phyloP scores from a whole-genome alignment of 2,113 vertebrate species.

The Entomyzon cyanotis region DNA sequence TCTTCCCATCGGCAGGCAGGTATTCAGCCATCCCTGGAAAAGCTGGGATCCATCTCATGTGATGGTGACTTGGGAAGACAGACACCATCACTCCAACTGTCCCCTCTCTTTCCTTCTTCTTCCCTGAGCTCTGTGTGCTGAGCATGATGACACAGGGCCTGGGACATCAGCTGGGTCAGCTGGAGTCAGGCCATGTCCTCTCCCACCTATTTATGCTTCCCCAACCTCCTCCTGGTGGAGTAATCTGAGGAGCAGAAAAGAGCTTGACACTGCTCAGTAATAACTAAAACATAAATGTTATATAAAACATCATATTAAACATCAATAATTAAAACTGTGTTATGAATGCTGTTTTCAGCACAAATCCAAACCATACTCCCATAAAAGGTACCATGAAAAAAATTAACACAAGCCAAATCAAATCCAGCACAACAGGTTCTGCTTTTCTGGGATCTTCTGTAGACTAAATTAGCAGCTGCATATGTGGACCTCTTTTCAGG shows the following conservation, averaged over 20 bases:
- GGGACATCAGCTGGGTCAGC: rapidly evolving
- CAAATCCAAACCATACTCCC: background rate
- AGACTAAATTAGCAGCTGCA: background rate
- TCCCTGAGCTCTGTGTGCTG: background rate
- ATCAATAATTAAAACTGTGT: background rate
- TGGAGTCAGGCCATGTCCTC: background rate
- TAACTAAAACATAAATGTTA: background rate
- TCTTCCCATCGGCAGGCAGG: background rate
- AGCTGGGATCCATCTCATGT: background rate
- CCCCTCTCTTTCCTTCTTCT: background rate
- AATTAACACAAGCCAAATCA: background rate
- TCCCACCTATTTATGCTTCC: background rate
- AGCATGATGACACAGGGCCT: background rate
- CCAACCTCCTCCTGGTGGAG: background rate
- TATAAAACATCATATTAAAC: background rate
- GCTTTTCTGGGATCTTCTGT: background rate
- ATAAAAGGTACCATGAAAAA: background rate
- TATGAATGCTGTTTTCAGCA: background rate
- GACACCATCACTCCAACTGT: no score
- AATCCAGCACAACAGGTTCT: background rate
- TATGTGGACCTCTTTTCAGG: background rate
- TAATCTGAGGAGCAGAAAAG: background rate
- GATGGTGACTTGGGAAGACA: background rate
- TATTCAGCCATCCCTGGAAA: background rate
- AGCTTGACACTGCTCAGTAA: background rate